Evolutionary conservation across 2,797 vertebrate genomes (phyloP).

Genomic region (Erethizon dorsatum): DNA sequence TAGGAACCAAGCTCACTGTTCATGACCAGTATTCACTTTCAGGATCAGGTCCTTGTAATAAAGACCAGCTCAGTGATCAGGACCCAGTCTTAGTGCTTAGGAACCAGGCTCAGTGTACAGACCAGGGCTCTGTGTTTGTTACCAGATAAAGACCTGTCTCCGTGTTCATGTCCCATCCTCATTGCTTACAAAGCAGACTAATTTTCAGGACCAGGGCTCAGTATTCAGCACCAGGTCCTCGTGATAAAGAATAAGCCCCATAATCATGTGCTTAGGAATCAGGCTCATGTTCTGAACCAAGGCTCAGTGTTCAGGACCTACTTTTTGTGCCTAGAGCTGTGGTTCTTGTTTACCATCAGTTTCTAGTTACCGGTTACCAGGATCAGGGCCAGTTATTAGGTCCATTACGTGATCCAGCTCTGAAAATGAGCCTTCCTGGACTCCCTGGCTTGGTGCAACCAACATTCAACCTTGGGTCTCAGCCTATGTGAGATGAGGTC

Average conservation of each 20-base stretch:
- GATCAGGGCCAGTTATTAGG: background rate
- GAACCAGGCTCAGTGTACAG: background rate
- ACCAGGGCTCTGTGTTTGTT: rapidly evolving
- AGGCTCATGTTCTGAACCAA: background rate
- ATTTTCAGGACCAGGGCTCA: rapidly evolving
- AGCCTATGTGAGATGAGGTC: too few relatives aligned
- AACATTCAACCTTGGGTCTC: background rate
- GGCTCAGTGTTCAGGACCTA: rapidly evolving
- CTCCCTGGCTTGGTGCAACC: background rate
- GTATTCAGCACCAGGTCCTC: background rate
- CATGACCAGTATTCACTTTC: background rate
- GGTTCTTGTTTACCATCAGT: rapidly evolving
- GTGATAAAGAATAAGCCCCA: background rate
- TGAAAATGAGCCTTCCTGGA: background rate
- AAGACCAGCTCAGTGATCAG: background rate
- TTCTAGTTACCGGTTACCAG: background rate
- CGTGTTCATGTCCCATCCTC: rapidly evolving
- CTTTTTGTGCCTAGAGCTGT: rapidly evolving
- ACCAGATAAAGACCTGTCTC: background rate
- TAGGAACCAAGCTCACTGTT: background rate
- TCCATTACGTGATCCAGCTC: too few relatives aligned
- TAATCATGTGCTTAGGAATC: background rate
- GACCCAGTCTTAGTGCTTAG: background rate
- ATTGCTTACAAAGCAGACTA: rapidly evolving
- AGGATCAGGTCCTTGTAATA: background rate